These are phyloP conservation scores for Lymantria dispar DNA, from an alignment of 2,888 invertebrate genomes.

Conservation along the genomic window DNA sequence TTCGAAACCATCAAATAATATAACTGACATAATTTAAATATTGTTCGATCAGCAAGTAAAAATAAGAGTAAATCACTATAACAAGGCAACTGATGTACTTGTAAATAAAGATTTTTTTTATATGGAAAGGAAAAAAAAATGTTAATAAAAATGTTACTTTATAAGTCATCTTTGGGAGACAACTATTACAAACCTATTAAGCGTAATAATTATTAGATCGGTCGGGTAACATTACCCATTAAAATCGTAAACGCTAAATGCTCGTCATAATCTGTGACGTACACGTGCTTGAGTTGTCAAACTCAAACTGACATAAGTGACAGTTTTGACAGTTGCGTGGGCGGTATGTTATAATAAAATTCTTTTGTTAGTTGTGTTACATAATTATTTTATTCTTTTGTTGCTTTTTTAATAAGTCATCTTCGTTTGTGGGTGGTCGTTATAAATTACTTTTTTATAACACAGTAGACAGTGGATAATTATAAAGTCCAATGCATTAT, in stretches of 20 bases:
- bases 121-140: too few species aligned
- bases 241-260: not conserved
- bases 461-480: not conserved
- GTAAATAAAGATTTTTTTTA: too few species aligned
- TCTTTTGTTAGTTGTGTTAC: constrained; percentile 5
- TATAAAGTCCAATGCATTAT: not conserved
- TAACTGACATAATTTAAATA: too few species aligned
- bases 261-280: constrained; percentile 5
- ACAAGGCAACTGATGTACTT: too few species aligned
- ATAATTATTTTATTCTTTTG: constrained; percentile 3
- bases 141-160: too few species aligned
- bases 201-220: too few species aligned
- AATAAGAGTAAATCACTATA: too few species aligned
- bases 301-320: constrained; percentile 41
- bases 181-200: too few species aligned
- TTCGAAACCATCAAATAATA: too few species aligned
- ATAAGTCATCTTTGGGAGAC: too few species aligned
- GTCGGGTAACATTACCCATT: not conserved
- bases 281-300: constrained; percentile 38
- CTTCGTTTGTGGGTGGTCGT: constrained; percentile 2
- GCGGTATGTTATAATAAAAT: constrained; percentile 34
- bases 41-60: too few species aligned
- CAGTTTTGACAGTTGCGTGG: constrained; percentile 28
- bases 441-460: not conserved
- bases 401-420: not conserved